phyloP scores from a whole-genome alignment of 2,797 vertebrate species.

The Xiphorhynchus erythropygius region DNA sequence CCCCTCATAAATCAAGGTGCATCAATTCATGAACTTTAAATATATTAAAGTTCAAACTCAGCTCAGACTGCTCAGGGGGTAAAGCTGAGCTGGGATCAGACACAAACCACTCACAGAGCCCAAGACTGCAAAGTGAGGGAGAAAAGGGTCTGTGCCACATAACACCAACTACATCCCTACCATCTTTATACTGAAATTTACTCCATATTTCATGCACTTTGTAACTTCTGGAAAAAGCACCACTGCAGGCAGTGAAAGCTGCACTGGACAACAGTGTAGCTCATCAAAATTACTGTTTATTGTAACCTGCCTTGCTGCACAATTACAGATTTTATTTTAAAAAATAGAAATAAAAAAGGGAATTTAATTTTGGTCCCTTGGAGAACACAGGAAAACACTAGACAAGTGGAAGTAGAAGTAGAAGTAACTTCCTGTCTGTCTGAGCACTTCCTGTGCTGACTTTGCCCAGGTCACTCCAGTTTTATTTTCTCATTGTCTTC shows the following conservation, averaged over 20 bases:
- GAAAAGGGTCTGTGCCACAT: not conserved
- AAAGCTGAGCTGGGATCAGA: not conserved
- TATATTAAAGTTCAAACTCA: not conserved
- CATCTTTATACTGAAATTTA: not conserved
- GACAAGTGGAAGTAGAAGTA: not conserved
- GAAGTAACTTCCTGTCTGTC: not conserved
- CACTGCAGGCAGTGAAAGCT: not conserved
- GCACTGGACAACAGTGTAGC: fast-evolving
- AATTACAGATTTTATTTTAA: not conserved
- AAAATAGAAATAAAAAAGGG: not conserved
- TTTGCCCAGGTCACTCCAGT: not conserved
- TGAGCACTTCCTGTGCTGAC: not conserved
- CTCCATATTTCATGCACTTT: not conserved
- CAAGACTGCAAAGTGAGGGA: not conserved
- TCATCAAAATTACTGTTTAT: not conserved
- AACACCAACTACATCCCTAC: not conserved
- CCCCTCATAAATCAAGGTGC: not conserved
- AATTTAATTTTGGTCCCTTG: not conserved
- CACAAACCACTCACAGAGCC: not conserved
- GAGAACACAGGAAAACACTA: not conserved
- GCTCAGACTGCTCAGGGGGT: not conserved
- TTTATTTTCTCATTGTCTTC: not conserved
- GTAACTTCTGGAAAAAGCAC: not conserved
- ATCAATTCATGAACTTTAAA: not conserved
- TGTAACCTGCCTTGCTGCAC: not conserved